Percentiles rank a stretch among this genome's conserved stretches.
phyloP scores from a whole-genome alignment of 2,888 invertebrate species.

The Phrixothrix hirtus region DNA sequence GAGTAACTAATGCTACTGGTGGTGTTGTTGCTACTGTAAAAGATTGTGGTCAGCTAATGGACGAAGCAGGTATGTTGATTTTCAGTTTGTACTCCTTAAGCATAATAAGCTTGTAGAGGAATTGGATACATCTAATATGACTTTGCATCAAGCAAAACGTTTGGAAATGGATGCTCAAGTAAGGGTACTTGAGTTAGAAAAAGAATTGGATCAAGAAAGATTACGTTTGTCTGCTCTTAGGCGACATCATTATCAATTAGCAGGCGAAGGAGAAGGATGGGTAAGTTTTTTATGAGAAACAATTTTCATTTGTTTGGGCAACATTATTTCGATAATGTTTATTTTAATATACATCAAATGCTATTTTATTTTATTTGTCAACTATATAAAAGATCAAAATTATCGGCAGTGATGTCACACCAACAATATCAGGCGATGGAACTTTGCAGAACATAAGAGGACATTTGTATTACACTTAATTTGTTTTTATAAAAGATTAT shows the following conservation, averaged over 20 bases:
- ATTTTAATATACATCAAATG: too few relatives aligned
- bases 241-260: conserved; percentile 89
- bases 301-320: too few relatives aligned
- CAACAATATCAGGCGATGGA: too few relatives aligned
- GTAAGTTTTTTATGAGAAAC: conserved; percentile 21
- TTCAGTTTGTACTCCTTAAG: too few relatives aligned
- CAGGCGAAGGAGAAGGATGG: conserved; percentile 64
- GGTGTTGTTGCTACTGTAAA: conserved; percentile 91
- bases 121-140: conserved; percentile 85
- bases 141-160: conserved; percentile 91
- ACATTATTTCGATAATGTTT: too few relatives aligned
- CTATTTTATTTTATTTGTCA: too few relatives aligned
- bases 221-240: conserved; percentile 82
- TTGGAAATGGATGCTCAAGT: conserved; percentile 98
- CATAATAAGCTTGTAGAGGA: conserved; percentile 71
- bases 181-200: conserved; percentile 89
- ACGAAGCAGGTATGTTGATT: conserved; percentile 75
- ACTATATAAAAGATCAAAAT: too few relatives aligned
- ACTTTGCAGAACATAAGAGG: too few relatives aligned
- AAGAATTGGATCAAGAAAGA: conserved; percentile 86
- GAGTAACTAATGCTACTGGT: conserved; percentile 89
- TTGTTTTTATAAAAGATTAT: too few relatives aligned
- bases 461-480: too few relatives aligned
- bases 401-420: too few relatives aligned
- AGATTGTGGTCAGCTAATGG: conserved; percentile 81